Evolutionary conservation across 2,797 vertebrate species (phyloP), one percentile per base, ranked within the genome.

Genomic region (Hapalemur alaotrensis): DNA sequence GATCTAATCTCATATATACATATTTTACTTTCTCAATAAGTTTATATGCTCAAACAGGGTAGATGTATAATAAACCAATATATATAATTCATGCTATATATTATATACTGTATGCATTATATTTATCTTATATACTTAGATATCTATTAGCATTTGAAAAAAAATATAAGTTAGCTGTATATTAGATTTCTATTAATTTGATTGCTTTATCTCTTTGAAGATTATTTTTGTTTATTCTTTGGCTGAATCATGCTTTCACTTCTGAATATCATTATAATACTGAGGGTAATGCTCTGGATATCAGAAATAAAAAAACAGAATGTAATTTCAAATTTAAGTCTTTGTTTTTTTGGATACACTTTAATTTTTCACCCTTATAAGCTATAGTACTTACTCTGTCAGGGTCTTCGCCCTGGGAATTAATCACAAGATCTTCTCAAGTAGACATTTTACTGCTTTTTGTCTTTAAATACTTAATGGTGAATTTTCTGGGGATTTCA

Each of bases 341-440:
- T 91, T 78, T 59, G 30, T 25, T 54, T 92, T 96, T 48, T 69
- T 52, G 2, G 23, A 46, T 48, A 73, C 0, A 25, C 7, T 86
- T 5, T 59, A 28, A 73, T 82, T 61, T 89, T 63, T 88, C 7
- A 80, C 75, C 18, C 7, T 84, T 93, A 32, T 38, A 79, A 59
- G 35, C 0, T 32, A 35, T 20, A 23, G 8, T 10, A 57, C 8
- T 75, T 81, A 20, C 18, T n/a, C 38, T 82, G 4, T 82, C 22
- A 13, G 38, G 10, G 7, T 54, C 5, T 28, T 59, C 69, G 50
- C 1, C 30, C 35, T 76, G 81, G 65, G 38, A 91, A 83, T 96
- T 90, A 84, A 86, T 96, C 65, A 88, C 35, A 2, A 54, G 3
- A 80, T 92, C 32, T 92, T 65, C 23, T 81, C 79, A 94, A 80